phyloP scores from a whole-genome alignment of 1,140 invertebrate genomes.

The Psilanteris sp. region DNA sequence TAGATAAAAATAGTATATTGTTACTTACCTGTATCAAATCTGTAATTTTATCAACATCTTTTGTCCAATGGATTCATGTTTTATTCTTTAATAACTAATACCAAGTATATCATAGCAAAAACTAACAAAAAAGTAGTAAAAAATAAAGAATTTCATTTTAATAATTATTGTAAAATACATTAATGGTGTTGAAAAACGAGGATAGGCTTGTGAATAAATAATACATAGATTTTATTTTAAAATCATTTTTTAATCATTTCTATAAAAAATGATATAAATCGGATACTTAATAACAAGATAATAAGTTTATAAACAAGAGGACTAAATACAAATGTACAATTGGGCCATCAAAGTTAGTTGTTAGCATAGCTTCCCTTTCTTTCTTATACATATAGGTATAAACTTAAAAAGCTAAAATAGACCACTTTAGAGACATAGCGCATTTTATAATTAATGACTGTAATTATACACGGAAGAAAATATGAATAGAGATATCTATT shows the following conservation, averaged over 20 bases:
- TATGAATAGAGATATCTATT: conserved; percentile 46
- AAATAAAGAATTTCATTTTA: too few species aligned
- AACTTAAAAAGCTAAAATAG: conserved; percentile 74
- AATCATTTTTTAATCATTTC: conserved; percentile 81
- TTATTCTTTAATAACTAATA: too few species aligned
- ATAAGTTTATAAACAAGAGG: conserved; percentile 80
- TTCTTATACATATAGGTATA: conserved; percentile 73
- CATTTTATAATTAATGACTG: conserved; percentile 68
- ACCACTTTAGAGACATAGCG: conserved; percentile 71
- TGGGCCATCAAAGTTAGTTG: conserved; percentile 76
- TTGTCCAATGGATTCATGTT: too few species aligned
- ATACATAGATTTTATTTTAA: conserved; percentile 71
- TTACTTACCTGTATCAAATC: too few species aligned
- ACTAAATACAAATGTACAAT: conserved; percentile 81
- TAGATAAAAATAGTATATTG: too few species aligned
- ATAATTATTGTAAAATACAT: too few species aligned
- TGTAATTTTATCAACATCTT: too few species aligned
- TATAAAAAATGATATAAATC: conserved; percentile 81
- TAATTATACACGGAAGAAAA: conserved; percentile 65
- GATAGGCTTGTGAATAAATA: conserved; percentile 29
- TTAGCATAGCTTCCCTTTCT: conserved; percentile 74
- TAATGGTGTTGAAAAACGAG: too few species aligned
- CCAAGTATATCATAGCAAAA: too few species aligned
- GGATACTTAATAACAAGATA: conserved; percentile 81
- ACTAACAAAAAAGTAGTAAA: too few species aligned